These are phyloP conservation scores for Tetramorium alpestre DNA, from an alignment of 1,140 invertebrate species.

Conservation along the genomic window DNA sequence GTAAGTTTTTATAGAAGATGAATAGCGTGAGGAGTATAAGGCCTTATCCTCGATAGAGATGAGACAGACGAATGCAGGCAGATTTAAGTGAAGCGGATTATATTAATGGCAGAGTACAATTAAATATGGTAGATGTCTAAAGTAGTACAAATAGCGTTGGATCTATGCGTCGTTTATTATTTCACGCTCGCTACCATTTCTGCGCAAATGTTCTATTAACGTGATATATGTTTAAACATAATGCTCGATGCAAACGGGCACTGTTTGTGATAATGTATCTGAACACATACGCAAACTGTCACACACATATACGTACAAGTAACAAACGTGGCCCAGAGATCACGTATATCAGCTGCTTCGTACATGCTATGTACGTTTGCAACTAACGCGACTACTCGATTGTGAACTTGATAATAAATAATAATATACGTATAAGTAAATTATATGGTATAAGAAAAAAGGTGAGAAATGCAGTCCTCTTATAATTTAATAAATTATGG, in stretches of 20 bases:
- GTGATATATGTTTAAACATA: constrained; percentile 66
- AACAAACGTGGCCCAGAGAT: constrained; percentile 31
- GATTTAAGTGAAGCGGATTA: not conserved
- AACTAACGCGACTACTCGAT: constrained; percentile 67
- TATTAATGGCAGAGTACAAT: not conserved
- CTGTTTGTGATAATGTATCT: constrained; percentile 72
- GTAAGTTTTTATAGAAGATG: constrained; percentile 61
- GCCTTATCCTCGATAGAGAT: constrained; percentile 44
- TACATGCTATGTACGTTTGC: constrained; percentile 40
- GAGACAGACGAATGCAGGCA: not conserved
- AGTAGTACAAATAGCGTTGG: constrained; percentile 32
- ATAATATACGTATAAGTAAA: constrained; percentile 48
- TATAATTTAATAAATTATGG: constrained; percentile 32
- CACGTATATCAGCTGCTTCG: constrained; percentile 50
- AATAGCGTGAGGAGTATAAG: constrained; percentile 22
- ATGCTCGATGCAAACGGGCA: constrained; percentile 37
- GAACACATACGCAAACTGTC: not conserved
- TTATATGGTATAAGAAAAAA: constrained; percentile 7
- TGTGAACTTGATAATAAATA: constrained; percentile 74
- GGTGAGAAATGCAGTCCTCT: not conserved
- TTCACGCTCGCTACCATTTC: constrained; percentile 62
- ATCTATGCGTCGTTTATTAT: constrained; percentile 64
- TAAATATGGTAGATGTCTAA: constrained; percentile 23
- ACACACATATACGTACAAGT: constrained; percentile 21
- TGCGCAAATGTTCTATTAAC: constrained; percentile 67